phyloP scores from a whole-genome alignment of 2,113 vertebrate genomes.

The Nothoprocta perdicaria region DNA sequence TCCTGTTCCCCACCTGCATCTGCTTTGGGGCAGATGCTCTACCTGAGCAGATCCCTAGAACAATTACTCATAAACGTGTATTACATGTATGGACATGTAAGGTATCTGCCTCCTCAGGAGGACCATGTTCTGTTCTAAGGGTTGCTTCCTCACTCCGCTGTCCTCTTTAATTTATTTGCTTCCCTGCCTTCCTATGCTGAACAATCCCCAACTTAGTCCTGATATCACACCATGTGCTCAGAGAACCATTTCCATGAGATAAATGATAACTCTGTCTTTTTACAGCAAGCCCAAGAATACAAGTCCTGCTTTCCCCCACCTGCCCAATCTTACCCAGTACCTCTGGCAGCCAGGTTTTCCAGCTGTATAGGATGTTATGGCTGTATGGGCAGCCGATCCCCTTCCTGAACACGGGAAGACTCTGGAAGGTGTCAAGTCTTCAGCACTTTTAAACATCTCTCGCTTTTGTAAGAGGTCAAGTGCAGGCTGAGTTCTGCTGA shows the following conservation, averaged over 20 bases:
- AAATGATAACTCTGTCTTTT: background rate
- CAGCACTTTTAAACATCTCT: background rate
- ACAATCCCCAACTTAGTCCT: background rate
- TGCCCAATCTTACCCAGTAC: background rate
- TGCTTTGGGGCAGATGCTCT: background rate
- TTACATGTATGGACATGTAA: background rate
- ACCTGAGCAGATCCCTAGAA: background rate
- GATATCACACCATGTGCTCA: background rate
- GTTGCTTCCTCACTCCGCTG: background rate
- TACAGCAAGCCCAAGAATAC: background rate
- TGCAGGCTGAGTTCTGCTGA: background rate
- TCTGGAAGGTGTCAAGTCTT: background rate
- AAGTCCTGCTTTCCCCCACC: rapidly evolving
- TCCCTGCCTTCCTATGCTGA: background rate
- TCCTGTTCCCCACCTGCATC: background rate
- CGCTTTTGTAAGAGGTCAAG: background rate
- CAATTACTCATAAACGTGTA: background rate
- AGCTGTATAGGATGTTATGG: background rate
- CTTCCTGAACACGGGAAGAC: background rate
- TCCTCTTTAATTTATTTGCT: background rate
- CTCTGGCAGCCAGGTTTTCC: background rate
- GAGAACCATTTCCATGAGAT: rapidly evolving
- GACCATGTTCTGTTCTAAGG: background rate
- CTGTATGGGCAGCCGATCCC: background rate
- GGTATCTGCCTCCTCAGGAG: background rate